Evolutionary conservation across 2,888 invertebrate genomes (phyloP).

Genomic region (Apoda limacodes): DNA sequence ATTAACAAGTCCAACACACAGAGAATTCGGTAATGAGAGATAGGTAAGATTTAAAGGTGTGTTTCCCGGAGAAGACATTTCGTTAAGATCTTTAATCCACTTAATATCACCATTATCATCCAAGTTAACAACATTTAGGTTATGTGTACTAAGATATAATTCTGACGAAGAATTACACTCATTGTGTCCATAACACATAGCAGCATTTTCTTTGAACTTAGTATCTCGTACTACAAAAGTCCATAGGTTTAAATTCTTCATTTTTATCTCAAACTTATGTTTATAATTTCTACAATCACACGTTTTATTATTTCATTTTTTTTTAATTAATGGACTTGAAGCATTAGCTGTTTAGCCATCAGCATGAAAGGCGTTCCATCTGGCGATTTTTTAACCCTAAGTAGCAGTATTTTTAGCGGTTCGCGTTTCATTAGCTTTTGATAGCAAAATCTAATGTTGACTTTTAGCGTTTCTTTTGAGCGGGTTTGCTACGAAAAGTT

Average conservation of each 20-base stretch:
- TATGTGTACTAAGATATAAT: slow-evolving; percentile 46
- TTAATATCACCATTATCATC: slow-evolving; percentile 33
- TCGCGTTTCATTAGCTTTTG: too few species aligned
- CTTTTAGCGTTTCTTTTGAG: too few species aligned
- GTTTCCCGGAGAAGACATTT: slow-evolving; percentile 47
- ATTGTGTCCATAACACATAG: slow-evolving; percentile 42
- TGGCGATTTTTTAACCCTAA: too few species aligned
- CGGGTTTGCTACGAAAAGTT: too few species aligned
- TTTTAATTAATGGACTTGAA: too few species aligned
- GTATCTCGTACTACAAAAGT: slow-evolving; percentile 34
- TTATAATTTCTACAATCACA: too few species aligned
- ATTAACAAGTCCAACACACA: slow-evolving; percentile 47
- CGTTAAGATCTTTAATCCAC: slow-evolving; percentile 42
- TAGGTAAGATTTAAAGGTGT: slow-evolving; percentile 50
- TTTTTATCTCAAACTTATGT: too few species aligned
- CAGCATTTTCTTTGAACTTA: slow-evolving; percentile 26
- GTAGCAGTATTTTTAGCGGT: too few species aligned
- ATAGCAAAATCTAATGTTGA: too few species aligned
- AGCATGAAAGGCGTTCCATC: too few species aligned
- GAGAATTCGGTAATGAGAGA: slow-evolving; percentile 38
- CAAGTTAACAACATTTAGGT: slow-evolving; percentile 41
- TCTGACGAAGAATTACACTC: slow-evolving; percentile 36
- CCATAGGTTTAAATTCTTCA: slow-evolving; percentile 53
- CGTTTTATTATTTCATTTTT: too few species aligned
- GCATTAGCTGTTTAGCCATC: too few species aligned